These are phyloP conservation scores for Reticulitermes speratus DNA, from an alignment of 1,140 invertebrate genomes.

Conservation along the genomic window DNA sequence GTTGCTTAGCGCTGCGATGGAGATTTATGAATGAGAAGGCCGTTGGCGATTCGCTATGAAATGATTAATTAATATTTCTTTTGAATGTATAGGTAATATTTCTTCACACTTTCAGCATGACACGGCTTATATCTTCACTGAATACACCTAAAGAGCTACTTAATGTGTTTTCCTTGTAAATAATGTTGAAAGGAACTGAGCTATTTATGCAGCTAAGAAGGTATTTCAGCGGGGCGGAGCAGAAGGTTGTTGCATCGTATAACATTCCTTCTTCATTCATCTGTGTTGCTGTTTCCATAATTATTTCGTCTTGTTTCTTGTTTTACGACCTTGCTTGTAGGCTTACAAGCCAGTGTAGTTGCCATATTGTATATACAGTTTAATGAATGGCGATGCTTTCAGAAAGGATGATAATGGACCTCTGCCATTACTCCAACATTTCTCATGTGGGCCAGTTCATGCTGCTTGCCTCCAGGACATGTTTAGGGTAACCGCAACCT, in stretches of 20 bases:
- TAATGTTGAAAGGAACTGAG: not conserved
- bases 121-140: not conserved
- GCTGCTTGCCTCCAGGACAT: not conserved
- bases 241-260: not conserved
- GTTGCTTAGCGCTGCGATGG: too few relatives aligned
- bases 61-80: not conserved
- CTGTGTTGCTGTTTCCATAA: not conserved
- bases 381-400: not conserved
- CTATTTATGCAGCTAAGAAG: not conserved
- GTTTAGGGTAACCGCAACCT: not conserved
- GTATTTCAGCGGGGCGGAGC: not conserved
- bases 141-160: too few relatives aligned
- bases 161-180: not conserved
- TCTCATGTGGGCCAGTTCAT: not conserved
- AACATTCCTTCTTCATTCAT: conserved; percentile 16
- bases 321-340: not conserved
- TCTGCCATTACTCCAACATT: too few relatives aligned
- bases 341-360: not conserved
- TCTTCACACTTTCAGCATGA: not conserved
- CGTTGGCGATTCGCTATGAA: not conserved
- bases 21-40: not conserved
- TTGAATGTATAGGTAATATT: not conserved
- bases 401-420: not conserved
- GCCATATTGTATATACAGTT: not conserved
- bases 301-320: not conserved